These are phyloP conservation scores for Theristicus caerulescens DNA, from an alignment of 2,113 vertebrate genomes.

Conservation along the genomic window DNA sequence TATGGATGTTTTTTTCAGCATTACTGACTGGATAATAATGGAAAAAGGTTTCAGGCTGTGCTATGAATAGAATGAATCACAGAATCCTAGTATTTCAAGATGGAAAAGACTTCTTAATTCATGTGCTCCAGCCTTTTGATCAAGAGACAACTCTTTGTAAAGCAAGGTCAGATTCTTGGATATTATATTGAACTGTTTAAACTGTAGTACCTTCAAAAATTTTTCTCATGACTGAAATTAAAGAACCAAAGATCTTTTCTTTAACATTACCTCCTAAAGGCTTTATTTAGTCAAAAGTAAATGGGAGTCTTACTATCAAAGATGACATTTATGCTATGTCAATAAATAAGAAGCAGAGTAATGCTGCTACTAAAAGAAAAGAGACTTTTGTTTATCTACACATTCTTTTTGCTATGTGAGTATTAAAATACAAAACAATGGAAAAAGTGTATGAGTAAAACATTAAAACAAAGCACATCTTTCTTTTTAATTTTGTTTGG, in stretches of 20 bases:
- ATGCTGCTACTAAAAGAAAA: not conserved
- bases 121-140: constrained; percentile 1
- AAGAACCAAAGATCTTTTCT: not conserved
- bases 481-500: not conserved
- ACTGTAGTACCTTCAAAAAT: not conserved
- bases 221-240: not conserved
- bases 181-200: not conserved
- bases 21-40: constrained; percentile 6
- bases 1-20: not conserved
- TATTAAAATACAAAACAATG: not conserved
- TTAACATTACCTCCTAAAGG: not conserved
- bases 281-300: not conserved
- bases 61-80: constrained; percentile 6
- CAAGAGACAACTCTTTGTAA: not conserved
- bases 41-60: constrained; percentile 26
- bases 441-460: not conserved
- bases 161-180: not conserved
- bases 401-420: not conserved
- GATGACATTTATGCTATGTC: not conserved
- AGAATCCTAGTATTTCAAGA: not conserved
- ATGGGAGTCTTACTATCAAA: not conserved
- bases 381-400: not conserved
- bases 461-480: not conserved
- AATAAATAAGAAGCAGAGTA: not conserved
- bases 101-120: constrained; percentile 35